Evolutionary conservation across 2,113 vertebrate species (phyloP).

Genomic region (Psophia crepitans): DNA sequence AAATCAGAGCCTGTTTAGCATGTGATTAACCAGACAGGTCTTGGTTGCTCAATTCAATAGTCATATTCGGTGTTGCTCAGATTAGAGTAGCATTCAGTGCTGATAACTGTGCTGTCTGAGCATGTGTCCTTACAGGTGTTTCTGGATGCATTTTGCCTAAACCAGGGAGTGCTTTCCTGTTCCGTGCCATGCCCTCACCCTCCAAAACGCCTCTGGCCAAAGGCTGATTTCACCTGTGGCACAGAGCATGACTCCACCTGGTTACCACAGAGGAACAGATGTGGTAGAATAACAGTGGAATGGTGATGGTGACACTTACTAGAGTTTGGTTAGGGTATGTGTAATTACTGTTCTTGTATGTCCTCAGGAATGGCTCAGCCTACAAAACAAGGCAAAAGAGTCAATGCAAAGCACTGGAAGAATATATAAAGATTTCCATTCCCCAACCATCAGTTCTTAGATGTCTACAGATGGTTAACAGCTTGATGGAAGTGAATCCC

Average conservation of each 20-base stretch:
- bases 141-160: neutral
- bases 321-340: conserved; percentile 30
- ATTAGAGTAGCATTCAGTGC: neutral
- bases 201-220: neutral
- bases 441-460: neutral
- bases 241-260: neutral
- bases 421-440: neutral
- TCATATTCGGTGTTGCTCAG: neutral
- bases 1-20: neutral
- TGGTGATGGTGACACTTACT: conserved; percentile 1
- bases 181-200: neutral
- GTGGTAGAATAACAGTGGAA: neutral
- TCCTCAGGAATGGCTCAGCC: conserved; percentile 70
- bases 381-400: conserved; percentile 29
- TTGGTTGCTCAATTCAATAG: neutral
- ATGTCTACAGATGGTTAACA: neutral
- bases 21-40: neutral
- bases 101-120: neutral
- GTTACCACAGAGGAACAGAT: neutral
- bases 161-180: neutral
- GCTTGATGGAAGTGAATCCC: neutral
- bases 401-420: neutral
- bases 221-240: neutral
- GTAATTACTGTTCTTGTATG: conserved; percentile 71
- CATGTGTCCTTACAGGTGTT: neutral